Conservation (phyloP, 2,797 vertebrate species). For the Semaprochilodus insignis region DNA sequence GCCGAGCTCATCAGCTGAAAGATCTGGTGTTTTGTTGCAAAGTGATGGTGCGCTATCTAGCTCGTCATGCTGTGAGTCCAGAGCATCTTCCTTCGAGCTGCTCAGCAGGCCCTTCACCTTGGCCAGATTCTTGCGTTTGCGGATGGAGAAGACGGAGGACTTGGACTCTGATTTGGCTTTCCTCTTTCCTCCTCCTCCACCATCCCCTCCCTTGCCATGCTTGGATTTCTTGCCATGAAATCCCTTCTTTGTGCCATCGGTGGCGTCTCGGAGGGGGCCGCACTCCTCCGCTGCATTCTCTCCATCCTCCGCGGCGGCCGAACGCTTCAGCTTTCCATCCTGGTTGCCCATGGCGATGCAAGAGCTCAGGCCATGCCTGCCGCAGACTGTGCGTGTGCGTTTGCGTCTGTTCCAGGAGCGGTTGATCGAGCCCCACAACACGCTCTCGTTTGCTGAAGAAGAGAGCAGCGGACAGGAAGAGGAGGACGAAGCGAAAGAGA, state of each 20-base stretch:
- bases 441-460: slow-evolving; percentile 67
- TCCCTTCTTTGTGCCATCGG: slow-evolving; percentile 86
- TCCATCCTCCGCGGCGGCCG: slow-evolving; percentile 83
- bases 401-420: slow-evolving; percentile 14
- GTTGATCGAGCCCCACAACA: slow-evolving; percentile 38
- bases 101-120: slow-evolving; percentile 81
- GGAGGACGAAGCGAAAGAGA: slow-evolving; percentile 75
- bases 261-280: slow-evolving; percentile 80
- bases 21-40: slow-evolving; percentile 87
- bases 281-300: slow-evolving; percentile 84
- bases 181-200: slow-evolving; percentile 76
- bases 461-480: slow-evolving; percentile 64
- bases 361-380: slow-evolving; percentile 82
- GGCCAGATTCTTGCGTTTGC: slow-evolving; percentile 88
- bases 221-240: slow-evolving; percentile 84
- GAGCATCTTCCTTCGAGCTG: slow-evolving; percentile 88
- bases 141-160: slow-evolving; percentile 93
- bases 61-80: slow-evolving; percentile 82
- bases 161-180: slow-evolving; percentile 90
- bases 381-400: slow-evolving; percentile 7
- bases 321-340: slow-evolving; percentile 89
- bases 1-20: slow-evolving; percentile 86
- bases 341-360: slow-evolving; percentile 91
- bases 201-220: slow-evolving; percentile 81
- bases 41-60: slow-evolving; percentile 83